A percentile compares a stretch with the other conserved stretches of the same genome.
Evolutionary conservation across 2,113 vertebrate genomes (phyloP).

Genomic region (Xiphophorus hellerii): DNA sequence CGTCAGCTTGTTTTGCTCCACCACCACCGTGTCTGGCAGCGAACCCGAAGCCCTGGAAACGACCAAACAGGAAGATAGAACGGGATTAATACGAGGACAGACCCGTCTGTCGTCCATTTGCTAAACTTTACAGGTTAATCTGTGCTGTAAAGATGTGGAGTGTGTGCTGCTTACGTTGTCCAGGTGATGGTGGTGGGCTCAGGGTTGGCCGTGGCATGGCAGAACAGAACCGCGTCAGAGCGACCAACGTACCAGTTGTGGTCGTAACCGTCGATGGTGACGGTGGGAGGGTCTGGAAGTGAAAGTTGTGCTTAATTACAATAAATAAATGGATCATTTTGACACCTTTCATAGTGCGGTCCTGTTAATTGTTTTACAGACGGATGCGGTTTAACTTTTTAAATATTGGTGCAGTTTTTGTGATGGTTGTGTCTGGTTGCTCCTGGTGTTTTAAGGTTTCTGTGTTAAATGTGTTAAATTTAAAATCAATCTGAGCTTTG

Average conservation of each 20-base stretch:
- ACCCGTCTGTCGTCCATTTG: not conserved
- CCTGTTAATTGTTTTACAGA: too few relatives aligned
- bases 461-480: slow-evolving; percentile 11
- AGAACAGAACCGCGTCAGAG: slow-evolving; percentile 74
- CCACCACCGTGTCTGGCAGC: slow-evolving; percentile 69
- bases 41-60: slow-evolving; percentile 61
- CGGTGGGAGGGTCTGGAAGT: slow-evolving; percentile 80
- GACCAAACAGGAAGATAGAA: not conserved
- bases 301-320: not conserved
- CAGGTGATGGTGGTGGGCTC: slow-evolving; percentile 76
- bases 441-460: too few relatives aligned
- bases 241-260: slow-evolving; percentile 88
- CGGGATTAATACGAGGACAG: not conserved
- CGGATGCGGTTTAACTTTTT: too few relatives aligned
- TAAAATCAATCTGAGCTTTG: not conserved
- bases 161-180: slow-evolving; percentile 76
- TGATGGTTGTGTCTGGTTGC: too few relatives aligned
- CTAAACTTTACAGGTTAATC: not conserved
- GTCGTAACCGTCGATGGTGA: slow-evolving; percentile 85
- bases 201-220: slow-evolving; percentile 82
- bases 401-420: too few relatives aligned
- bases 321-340: not conserved
- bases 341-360: too few relatives aligned
- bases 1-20: slow-evolving; percentile 72
- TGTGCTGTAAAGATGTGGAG: not conserved